Percentiles rank a stretch among this genome's conserved stretches.
phyloP scores from a whole-genome alignment of 1,140 invertebrate genomes.

The Parapsyche elsis region DNA sequence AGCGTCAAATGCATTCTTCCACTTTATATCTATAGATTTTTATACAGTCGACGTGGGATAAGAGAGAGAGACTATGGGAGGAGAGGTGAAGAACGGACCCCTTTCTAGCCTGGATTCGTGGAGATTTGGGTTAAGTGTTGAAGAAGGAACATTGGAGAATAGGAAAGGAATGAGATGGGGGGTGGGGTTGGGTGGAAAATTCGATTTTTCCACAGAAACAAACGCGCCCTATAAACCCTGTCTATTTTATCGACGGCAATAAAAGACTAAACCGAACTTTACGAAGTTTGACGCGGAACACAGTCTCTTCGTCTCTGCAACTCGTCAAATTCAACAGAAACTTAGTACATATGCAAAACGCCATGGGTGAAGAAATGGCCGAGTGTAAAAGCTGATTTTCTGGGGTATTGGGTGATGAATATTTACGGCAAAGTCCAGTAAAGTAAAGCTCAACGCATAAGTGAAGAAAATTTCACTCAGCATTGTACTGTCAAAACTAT shows the following conservation, averaged over 20 bases:
- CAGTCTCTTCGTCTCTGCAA: neutral
- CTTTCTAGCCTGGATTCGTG: neutral
- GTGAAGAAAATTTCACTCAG: too few species aligned
- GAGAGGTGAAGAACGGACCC: neutral
- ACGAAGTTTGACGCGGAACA: neutral
- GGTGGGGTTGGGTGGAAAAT: constrained; percentile 5
- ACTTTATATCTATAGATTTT: too few species aligned
- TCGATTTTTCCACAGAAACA: constrained; percentile 31
- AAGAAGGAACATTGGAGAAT: neutral
- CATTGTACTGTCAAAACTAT: too few species aligned
- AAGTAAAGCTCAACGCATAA: too few species aligned
- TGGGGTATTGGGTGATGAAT: too few species aligned
- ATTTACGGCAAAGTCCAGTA: too few species aligned
- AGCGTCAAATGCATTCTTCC: too few species aligned
- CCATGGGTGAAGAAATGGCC: constrained; percentile 35
- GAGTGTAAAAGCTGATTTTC: constrained; percentile 51
- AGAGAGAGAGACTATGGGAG: neutral
- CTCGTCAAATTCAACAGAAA: neutral
- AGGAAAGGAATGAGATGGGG: neutral
- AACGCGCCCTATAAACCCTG: constrained; percentile 27
- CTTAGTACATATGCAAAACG: too few species aligned
- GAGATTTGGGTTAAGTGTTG: constrained; percentile 33
- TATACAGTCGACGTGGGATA: too few species aligned
- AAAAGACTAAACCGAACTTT: constrained; percentile 45
- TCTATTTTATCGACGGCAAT: constrained; percentile 51